phyloP scores from a whole-genome alignment of 1,140 invertebrate species.

The Pogonognathellus flavescens region DNA sequence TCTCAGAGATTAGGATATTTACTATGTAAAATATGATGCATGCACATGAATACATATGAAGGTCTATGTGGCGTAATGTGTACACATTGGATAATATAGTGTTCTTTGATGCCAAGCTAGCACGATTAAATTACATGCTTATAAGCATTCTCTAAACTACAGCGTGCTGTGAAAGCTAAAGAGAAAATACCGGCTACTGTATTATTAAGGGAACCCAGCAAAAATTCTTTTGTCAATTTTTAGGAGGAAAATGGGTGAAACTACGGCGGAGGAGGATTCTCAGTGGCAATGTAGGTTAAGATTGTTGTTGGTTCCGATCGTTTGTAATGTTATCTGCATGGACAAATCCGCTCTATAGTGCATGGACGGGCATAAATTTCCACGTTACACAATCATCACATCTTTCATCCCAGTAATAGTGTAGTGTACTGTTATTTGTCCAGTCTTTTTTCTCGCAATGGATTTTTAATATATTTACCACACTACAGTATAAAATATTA shows the following conservation, averaged over 20 bases:
- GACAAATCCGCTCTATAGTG: constrained; percentile 4
- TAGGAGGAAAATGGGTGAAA: neutral
- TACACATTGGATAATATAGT: neutral
- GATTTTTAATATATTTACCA: no score
- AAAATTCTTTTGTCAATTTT: constrained; percentile 5
- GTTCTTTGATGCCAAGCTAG: constrained; percentile 8
- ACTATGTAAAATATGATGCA: constrained; percentile 16
- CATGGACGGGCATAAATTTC: constrained; percentile 10
- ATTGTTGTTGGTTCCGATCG: constrained; percentile 7
- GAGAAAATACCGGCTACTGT: neutral
- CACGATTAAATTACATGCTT: constrained; percentile 27
- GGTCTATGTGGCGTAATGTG: neutral
- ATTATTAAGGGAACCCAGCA: neutral
- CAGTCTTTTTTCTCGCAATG: no score
- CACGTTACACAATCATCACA: neutral
- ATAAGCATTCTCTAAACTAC: constrained; percentile 2
- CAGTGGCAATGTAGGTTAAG: constrained; percentile 2
- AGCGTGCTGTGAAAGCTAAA: neutral
- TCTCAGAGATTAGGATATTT: neutral
- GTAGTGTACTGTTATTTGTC: no score
- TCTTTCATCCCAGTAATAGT: neutral
- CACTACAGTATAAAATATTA: no score
- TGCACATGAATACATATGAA: constrained; percentile 1
- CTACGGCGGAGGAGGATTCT: neutral
- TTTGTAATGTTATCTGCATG: constrained; percentile 21